Conservation (phyloP, 2,888 invertebrate species). For the Epiblema foenella region DNA sequence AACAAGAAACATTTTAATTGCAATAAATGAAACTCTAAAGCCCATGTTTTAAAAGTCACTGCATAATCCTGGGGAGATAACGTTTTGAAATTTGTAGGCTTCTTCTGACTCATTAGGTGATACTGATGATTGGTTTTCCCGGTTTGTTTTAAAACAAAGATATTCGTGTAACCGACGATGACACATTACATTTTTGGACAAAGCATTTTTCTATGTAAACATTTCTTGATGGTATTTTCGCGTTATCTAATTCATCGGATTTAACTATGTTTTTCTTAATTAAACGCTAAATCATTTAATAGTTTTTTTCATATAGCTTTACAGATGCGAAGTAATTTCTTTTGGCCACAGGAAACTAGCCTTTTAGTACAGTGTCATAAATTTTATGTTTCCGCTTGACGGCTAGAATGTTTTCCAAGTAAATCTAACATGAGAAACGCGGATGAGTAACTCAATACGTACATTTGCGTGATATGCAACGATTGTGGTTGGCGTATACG, state of each 20-base stretch:
- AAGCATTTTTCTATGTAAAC: no score
- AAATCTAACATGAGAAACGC: conserved; percentile 52
- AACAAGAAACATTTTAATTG: no score
- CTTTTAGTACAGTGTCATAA: not conserved
- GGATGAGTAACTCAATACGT: conserved; percentile 62
- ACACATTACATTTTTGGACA: not conserved
- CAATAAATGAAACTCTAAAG: no score
- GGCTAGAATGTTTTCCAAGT: not conserved
- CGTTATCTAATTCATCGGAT: no score
- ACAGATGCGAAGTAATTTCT: not conserved
- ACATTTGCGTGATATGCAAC: conserved; percentile 46
- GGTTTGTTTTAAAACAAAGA: not conserved
- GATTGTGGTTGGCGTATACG: conserved; percentile 50
- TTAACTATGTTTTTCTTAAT: no score
- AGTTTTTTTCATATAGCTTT: not conserved
- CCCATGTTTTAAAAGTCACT: no score
- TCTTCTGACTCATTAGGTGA: not conserved
- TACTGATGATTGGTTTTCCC: not conserved
- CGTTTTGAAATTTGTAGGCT: not conserved
- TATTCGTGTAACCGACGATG: not conserved
- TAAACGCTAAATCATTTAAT: no score
- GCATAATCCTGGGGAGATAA: no score
- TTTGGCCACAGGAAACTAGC: not conserved
- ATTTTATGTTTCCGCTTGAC: conserved; percentile 3
- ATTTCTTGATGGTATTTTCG: no score